A percentile compares a stretch with the other conserved stretches of the same genome.
These are phyloP conservation scores for Platycheirus rosarum DNA, from an alignment of 2,888 invertebrate genomes.

Conservation along the genomic window DNA sequence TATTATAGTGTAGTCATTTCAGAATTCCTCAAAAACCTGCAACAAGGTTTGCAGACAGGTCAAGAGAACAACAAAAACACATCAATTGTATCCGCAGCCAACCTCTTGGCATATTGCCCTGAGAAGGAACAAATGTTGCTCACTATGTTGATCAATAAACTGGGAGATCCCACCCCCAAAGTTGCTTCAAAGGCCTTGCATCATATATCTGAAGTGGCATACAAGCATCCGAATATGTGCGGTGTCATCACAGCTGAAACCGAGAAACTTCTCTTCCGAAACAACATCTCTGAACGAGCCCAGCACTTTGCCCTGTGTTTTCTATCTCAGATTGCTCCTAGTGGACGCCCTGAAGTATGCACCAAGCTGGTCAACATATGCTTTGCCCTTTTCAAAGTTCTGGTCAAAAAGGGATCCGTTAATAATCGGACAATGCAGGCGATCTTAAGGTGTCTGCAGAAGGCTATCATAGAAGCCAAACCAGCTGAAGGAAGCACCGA, in stretches of 20 bases:
- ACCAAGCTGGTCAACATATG: conserved; percentile 94
- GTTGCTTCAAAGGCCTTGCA: conserved; percentile 94
- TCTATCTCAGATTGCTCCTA: conserved; percentile 90
- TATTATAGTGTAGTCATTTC: background rate
- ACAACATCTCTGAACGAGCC: conserved; percentile 92
- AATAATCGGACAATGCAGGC: conserved; percentile 93
- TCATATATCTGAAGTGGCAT: conserved; percentile 91
- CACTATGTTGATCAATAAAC: conserved; percentile 93
- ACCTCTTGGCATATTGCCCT: conserved; percentile 79
- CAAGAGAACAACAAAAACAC: conserved; percentile 81
- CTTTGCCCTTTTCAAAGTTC: conserved; percentile 97
- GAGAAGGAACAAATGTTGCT: conserved; percentile 85
- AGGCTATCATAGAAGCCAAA: conserved; percentile 84
- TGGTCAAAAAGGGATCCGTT: conserved; percentile 90
- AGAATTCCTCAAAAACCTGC: conserved; percentile 81
- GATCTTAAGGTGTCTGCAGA: conserved; percentile 91
- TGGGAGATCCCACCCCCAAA: conserved; percentile 93
- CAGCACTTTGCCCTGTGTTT: conserved; percentile 98
- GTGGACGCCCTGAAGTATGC: conserved; percentile 91
- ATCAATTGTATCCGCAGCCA: conserved; percentile 79
- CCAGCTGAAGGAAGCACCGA: conserved; percentile 78
- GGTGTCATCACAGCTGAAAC: conserved; percentile 92
- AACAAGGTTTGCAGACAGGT: conserved; percentile 80
- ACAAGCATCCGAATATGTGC: conserved; percentile 96
- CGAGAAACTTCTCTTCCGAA: conserved; percentile 94